phyloP scores from a whole-genome alignment of 2,797 vertebrate species.

The Esox masquinongy region DNA sequence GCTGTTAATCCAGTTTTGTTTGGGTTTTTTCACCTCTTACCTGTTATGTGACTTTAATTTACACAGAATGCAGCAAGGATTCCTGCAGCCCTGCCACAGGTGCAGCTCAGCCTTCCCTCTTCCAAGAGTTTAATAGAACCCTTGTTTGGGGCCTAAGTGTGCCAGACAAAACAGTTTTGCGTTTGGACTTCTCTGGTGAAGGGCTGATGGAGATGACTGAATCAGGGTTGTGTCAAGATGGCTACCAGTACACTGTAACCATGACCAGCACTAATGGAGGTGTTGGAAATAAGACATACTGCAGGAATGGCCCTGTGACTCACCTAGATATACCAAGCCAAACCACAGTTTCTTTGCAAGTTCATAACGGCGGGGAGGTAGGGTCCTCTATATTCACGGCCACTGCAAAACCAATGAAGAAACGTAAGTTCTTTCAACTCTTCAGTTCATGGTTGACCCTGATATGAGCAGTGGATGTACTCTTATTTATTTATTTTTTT shows the following conservation, averaged over 20 bases:
- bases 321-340: constrained; percentile 45
- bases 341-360: constrained; percentile 49
- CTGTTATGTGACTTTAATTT: not conserved
- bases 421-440: constrained; percentile 22
- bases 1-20: not conserved
- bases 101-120: constrained; percentile 59
- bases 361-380: constrained; percentile 30
- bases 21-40: not conserved
- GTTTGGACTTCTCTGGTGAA: constrained; percentile 65
- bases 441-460: not conserved
- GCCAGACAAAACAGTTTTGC: constrained; percentile 59
- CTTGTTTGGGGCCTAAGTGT: constrained; percentile 78
- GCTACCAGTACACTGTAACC: constrained; percentile 44
- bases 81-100: constrained; percentile 72
- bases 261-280: constrained; percentile 10
- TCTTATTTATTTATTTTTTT: not conserved
- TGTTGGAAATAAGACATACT: constrained; percentile 43
- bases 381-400: constrained; percentile 48
- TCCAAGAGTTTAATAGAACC: constrained; percentile 73
- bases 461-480: not conserved
- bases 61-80: constrained; percentile 64
- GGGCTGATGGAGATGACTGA: constrained; percentile 71
- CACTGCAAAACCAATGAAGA: constrained; percentile 54
- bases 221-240: constrained; percentile 44
- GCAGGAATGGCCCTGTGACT: constrained; percentile 51